Evolutionary conservation across 2,797 vertebrate genomes (phyloP).

Genomic region (Lacerta agilis): DNA sequence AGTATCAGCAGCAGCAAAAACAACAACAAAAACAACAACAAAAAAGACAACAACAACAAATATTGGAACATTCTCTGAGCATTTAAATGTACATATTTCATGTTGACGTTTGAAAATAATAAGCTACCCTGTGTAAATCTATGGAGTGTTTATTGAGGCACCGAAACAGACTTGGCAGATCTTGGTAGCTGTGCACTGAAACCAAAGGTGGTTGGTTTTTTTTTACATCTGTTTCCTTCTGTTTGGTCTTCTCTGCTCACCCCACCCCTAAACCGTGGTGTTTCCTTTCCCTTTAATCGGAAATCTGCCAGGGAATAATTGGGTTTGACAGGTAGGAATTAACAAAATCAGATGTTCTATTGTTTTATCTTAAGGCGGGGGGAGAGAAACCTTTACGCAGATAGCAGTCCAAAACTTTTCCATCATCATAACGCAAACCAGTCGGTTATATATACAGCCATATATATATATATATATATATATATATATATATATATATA

Average conservation of each 20-base stretch:
- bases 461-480: too few relatives aligned
- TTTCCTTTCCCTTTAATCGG: not conserved
- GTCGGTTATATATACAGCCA: not conserved
- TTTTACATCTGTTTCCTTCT: conserved; percentile 27
- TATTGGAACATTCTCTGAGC: not conserved
- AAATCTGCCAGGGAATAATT: conserved; percentile 20
- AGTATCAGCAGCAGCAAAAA: not conserved
- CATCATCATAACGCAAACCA: conserved; percentile 34
- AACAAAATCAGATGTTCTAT: conserved; percentile 35
- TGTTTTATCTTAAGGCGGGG: conserved; percentile 1
- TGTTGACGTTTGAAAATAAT: not conserved
- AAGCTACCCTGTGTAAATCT: conserved; percentile 70
- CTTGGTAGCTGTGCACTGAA: conserved; percentile 51
- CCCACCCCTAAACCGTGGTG: not conserved
- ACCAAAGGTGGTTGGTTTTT: not conserved
- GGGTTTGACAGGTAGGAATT: conserved; percentile 34
- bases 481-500: too few relatives aligned
- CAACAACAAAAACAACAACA: not conserved
- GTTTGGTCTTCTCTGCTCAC: conserved; percentile 9
- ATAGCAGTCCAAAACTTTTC: not conserved
- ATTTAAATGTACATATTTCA: too few relatives aligned
- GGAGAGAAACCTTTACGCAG: not conserved
- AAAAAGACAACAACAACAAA: not conserved
- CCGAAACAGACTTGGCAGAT: conserved; percentile 56
- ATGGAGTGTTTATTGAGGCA: conserved; percentile 62